Evolutionary conservation across 1,140 invertebrate genomes (phyloP).

Genomic region (Calephelis nemesis): DNA sequence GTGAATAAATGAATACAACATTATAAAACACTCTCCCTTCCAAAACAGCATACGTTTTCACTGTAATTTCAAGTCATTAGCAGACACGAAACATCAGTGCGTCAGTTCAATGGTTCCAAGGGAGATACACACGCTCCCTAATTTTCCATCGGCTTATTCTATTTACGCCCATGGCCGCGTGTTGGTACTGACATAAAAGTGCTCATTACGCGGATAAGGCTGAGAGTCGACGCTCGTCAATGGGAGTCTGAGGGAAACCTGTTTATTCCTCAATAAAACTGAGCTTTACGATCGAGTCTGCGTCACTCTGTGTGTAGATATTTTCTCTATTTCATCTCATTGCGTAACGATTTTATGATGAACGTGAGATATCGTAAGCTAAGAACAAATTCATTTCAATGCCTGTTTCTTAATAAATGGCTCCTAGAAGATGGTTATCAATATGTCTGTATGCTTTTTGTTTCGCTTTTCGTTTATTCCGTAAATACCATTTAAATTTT

Average conservation of each 20-base stretch:
- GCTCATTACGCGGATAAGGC: slow-evolving; percentile 42
- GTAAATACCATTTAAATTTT: too few relatives aligned
- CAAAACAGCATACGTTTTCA: slow-evolving; percentile 3
- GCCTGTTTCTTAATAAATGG: too few relatives aligned
- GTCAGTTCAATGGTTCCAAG: slow-evolving; percentile 8
- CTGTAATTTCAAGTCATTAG: slow-evolving; percentile 18
- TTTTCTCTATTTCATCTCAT: slow-evolving; percentile 5
- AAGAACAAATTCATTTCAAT: too few relatives aligned
- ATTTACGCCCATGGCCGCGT: slow-evolving; percentile 23
- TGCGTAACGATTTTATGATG: neutral
- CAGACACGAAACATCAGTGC: slow-evolving; percentile 9
- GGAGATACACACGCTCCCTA: slow-evolving; percentile 4
- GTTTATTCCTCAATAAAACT: slow-evolving; percentile 60
- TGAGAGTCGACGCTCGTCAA: slow-evolving; percentile 47
- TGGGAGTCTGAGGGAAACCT: slow-evolving; percentile 47
- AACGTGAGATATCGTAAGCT: neutral
- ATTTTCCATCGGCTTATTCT: slow-evolving; percentile 17
- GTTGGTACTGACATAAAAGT: slow-evolving; percentile 42
- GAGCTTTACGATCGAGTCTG: slow-evolving; percentile 45
- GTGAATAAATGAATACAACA: neutral
- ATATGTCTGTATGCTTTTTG: too few relatives aligned
- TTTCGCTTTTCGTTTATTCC: too few relatives aligned
- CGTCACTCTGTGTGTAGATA: slow-evolving; percentile 11
- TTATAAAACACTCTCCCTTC: neutral
- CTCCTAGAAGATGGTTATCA: too few relatives aligned